Evolutionary conservation across 64 coral and sea anemone species (phyloP).

Genomic region (Actinia equina): DNA sequence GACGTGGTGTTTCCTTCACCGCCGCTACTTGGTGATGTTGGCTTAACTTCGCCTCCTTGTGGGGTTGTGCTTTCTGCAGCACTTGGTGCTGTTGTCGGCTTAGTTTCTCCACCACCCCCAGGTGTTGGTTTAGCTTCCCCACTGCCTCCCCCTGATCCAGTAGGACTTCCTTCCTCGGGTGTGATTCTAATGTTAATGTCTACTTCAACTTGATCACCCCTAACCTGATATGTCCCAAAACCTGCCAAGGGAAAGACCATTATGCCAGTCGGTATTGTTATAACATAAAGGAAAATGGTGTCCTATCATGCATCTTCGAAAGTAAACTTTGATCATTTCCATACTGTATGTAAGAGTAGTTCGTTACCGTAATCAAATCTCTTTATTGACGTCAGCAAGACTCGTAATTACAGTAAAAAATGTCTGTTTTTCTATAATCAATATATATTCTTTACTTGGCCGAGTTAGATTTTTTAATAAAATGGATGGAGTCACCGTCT

Average conservation of each 20-base stretch:
- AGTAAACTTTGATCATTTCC: too few relatives aligned
- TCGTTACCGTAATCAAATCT: too few relatives aligned
- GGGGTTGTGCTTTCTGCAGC: not conserved
- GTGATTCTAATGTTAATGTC: conserved; percentile 38
- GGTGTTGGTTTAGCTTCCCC: not conserved
- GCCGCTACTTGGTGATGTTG: not conserved
- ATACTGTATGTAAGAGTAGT: too few relatives aligned
- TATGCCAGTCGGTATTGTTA: too few relatives aligned
- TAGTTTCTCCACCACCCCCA: not conserved
- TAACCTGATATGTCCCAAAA: conserved; percentile 38
- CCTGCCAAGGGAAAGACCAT: not conserved
- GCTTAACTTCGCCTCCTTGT: not conserved
- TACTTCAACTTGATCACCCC: conserved; percentile 31
- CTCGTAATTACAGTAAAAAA: too few relatives aligned
- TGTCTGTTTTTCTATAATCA: too few relatives aligned
- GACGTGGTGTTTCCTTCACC: not conserved
- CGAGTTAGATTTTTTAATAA: too few relatives aligned
- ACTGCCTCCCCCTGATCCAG: not conserved
- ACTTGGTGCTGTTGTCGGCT: not conserved
- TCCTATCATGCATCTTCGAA: too few relatives aligned
- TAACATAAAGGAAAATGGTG: too few relatives aligned
- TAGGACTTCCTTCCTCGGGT: not conserved
- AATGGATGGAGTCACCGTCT: too few relatives aligned
- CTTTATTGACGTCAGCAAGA: too few relatives aligned
- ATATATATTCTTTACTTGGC: too few relatives aligned